A percentile compares a stretch with the other conserved stretches of the same genome.
Evolutionary conservation across 2,888 invertebrate species (phyloP).

Genomic region (Phania funesta): DNA sequence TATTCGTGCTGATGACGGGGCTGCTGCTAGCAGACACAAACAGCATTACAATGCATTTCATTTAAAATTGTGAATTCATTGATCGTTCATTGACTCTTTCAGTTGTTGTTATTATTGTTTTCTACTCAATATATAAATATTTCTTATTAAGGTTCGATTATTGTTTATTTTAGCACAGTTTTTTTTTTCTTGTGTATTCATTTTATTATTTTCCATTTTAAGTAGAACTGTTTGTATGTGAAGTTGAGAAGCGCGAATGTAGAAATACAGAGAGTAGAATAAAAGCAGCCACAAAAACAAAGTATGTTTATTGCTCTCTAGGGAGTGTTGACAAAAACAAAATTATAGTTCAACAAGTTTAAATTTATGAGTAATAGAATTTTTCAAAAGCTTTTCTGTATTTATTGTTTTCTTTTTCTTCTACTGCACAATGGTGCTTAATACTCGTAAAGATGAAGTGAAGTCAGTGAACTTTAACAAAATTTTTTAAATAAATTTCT

Average conservation of each 20-base stretch:
- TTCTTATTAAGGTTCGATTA: slow-evolving; percentile 53
- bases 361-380: slow-evolving; percentile 43
- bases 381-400: neutral
- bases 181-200: neutral
- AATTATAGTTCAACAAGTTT: slow-evolving; percentile 48
- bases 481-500: too few species aligned
- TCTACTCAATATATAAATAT: slow-evolving; percentile 36
- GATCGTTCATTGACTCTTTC: slow-evolving; percentile 68
- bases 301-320: slow-evolving; percentile 52
- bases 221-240: slow-evolving; percentile 34
- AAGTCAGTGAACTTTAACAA: slow-evolving; percentile 45
- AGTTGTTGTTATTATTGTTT: slow-evolving; percentile 27
- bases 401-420: neutral
- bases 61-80: slow-evolving; percentile 65
- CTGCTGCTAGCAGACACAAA: slow-evolving; percentile 3
- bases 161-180: slow-evolving; percentile 42
- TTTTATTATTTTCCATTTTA: slow-evolving; percentile 7
- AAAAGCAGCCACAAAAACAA: slow-evolving; percentile 1
- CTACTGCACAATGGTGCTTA: slow-evolving; percentile 19
- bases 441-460: slow-evolving; percentile 1
- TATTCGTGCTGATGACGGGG: neutral
- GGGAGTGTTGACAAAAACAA: slow-evolving; percentile 46
- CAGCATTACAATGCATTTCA: slow-evolving; percentile 57
- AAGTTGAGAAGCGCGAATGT: neutral
- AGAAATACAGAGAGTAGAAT: neutral